Evolutionary conservation across 2,888 invertebrate species (phyloP), one percentile per base, ranked within the genome.

Genomic region (Sinhomidia bicolor): DNA sequence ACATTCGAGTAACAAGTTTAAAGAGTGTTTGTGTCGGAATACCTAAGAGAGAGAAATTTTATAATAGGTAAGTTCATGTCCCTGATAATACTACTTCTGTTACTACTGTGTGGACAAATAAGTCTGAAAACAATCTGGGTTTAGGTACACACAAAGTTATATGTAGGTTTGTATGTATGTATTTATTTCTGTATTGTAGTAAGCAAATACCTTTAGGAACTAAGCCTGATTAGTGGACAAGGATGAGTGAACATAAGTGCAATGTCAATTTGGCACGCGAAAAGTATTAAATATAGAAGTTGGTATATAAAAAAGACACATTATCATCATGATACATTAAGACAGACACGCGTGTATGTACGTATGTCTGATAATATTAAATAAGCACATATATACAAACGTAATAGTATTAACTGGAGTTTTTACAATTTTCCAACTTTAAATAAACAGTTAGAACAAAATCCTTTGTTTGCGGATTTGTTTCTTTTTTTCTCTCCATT

Each of bases 261-360:
- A 88, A 84, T 88, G 88, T 88, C 88, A 88, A 88, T 88, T 88
- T 88, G 88, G 88, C 88, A 88, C 88, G 84, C 88, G 88, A 88
- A 84, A 88, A 79, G 88, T 88, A 88, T 88, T 88, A 88, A 65
- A 86, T 74, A 17, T n/a, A 12, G 14, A 36, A 71, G 36, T 9
- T 14, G n/a, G n/a, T 80, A 14, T 62, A 62, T 71, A 80, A 57
- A 71, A 76, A 79, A 68, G 80, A 51, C 74, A 74, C 57, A n/a
- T n/a, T n/a, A n/a, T n/a, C n/a, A n/a, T n/a, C n/a, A 71, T 83
- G 83, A 83, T 74, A 82, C 68, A 78, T 44, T 6, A 6, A 12
- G 10, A 32, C 29, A n/a, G 3, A n/a, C n/a, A n/a, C n/a, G n/a
- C n/a, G n/a, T n/a, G n/a, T n/a, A n/a, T n/a, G n/a, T n/a, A n/a